phyloP scores from a whole-genome alignment of 2,888 invertebrate genomes.

The Microctonus brassicae region DNA sequence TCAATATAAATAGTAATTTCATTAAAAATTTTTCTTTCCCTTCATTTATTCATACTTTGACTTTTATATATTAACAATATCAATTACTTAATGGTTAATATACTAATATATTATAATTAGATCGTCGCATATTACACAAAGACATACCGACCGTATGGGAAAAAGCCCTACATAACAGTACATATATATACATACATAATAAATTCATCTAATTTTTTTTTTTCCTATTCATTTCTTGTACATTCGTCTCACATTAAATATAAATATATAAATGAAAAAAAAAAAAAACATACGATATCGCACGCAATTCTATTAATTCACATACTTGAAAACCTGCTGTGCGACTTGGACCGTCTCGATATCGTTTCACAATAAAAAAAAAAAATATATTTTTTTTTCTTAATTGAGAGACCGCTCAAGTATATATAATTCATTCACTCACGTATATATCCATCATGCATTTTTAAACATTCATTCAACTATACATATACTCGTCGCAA shows the following conservation, averaged over 20 bases:
- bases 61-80: neutral
- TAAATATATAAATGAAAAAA: neutral
- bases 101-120: conserved; percentile 15
- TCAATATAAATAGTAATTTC: no score
- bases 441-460: conserved; percentile 22
- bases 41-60: neutral
- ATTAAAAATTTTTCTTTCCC: neutral
- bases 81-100: neutral
- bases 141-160: conserved; percentile 8
- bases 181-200: neutral
- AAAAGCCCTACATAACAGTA: neutral
- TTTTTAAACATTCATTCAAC: conserved; percentile 38
- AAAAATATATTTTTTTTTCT: no score
- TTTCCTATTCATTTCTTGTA: neutral
- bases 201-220: neutral
- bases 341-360: conserved; percentile 18
- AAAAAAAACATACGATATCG: neutral
- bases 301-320: conserved; percentile 4
- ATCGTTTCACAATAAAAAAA: conserved; percentile 11
- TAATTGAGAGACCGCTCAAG: conserved; percentile 19
- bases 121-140: conserved; percentile 18
- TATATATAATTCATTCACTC: no score
- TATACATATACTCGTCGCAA: conserved; percentile 14
- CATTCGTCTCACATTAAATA: neutral
- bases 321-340: conserved; percentile 9